A percentile compares a stretch with the other conserved stretches of the same genome.
Evolutionary conservation across 1,140 invertebrate species (phyloP).

Genomic region (Ceratina japonica): DNA sequence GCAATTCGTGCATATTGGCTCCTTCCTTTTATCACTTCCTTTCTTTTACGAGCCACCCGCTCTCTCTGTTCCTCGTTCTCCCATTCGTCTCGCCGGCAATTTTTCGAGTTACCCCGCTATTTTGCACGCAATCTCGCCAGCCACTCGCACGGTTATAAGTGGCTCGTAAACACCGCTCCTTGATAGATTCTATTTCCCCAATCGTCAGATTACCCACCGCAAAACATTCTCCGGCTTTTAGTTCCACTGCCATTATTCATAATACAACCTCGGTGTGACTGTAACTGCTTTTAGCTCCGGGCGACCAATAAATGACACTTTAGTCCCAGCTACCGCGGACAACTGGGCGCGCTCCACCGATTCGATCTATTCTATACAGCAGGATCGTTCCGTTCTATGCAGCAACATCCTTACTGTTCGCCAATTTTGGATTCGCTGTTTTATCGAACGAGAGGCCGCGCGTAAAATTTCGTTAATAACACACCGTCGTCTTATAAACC

Average conservation of each 20-base stretch:
- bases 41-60: not conserved
- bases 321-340: not conserved
- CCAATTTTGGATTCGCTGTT: not conserved
- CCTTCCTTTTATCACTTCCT: conserved; percentile 23
- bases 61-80: not conserved
- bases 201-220: not conserved
- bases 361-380: not conserved
- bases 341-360: not conserved
- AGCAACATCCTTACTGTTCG: no score
- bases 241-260: conserved; percentile 6
- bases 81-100: conserved; percentile 11
- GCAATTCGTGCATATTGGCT: conserved; percentile 31
- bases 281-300: not conserved
- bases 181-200: conserved; percentile 26
- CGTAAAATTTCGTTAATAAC: not conserved
- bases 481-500: no score
- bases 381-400: no score
- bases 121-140: conserved; percentile 50
- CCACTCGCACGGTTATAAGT: not conserved
- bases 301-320: conserved; percentile 21
- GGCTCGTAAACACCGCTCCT: not conserved
- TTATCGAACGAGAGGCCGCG: not conserved
- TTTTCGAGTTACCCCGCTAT: conserved; percentile 20
- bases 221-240: conserved; percentile 12
- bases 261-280: not conserved